Percentiles rank a stretch among this genome's conserved stretches.
These are phyloP conservation scores for Eulemur macaco DNA, from an alignment of 2,113 vertebrate genomes.

Conservation along the genomic window DNA sequence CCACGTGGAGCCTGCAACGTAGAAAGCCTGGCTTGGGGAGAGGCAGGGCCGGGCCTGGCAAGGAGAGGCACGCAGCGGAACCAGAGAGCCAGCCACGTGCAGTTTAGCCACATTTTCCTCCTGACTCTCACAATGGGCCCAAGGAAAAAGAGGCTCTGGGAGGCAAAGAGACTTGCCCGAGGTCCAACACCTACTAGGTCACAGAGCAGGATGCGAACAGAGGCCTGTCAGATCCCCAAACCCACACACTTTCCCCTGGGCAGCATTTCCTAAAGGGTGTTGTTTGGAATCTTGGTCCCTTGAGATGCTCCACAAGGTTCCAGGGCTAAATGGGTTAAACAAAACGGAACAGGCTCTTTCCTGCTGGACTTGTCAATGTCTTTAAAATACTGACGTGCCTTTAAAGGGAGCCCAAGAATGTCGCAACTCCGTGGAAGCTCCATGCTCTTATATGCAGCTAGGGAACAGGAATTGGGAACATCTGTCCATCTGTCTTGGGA, in stretches of 20 bases:
- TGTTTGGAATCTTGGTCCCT: background rate
- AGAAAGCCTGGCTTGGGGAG: background rate
- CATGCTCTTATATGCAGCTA: background rate
- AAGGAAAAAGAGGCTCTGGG: background rate
- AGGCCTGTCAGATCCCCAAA: background rate
- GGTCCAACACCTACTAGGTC: background rate
- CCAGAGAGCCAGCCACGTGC: background rate
- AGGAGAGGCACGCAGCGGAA: accelerated
- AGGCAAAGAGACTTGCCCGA: background rate
- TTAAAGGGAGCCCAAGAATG: background rate
- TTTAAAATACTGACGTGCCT: background rate
- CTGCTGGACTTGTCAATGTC: background rate
- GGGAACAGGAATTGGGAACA: background rate
- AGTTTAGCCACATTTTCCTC: accelerated
- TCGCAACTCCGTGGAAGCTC: background rate
- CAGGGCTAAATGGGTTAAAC: background rate
- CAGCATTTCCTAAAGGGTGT: background rate
- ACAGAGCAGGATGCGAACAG: background rate
- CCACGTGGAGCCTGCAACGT: background rate
- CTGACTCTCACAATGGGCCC: background rate
- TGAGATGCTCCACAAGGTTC: background rate
- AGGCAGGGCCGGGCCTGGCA: background rate
- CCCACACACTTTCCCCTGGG: background rate
- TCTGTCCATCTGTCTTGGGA: background rate
- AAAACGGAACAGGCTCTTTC: background rate